Conservation (phyloP, 2,797 vertebrate species). For the Staurois parvus region DNA sequence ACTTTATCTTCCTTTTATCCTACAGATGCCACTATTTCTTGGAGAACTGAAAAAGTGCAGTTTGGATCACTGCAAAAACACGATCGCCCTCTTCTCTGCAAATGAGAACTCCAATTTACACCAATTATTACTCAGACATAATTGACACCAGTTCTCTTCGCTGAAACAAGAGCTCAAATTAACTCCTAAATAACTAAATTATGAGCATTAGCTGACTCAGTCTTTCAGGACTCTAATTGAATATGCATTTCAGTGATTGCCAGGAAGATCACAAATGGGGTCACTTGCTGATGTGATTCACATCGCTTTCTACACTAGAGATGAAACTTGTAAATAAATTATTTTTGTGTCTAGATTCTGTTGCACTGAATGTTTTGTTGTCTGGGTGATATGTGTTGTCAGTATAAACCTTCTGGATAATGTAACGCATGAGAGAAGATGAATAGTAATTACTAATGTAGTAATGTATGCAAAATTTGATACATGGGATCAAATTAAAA, state of each 20-base stretch:
- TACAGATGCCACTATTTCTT: too few relatives aligned
- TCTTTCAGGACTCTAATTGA: not conserved
- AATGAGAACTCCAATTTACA: not conserved
- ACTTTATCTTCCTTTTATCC: not conserved
- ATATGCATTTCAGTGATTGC: not conserved
- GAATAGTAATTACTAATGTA: not conserved
- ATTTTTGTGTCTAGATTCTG: not conserved
- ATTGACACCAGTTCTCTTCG: not conserved
- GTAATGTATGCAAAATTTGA: not conserved
- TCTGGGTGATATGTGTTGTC: not conserved
- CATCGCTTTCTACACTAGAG: not conserved
- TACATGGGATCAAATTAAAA: too few relatives aligned
- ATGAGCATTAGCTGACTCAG: not conserved
- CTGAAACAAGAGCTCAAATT: not conserved
- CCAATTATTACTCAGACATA: not conserved
- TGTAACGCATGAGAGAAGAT: not conserved
- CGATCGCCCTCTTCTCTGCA: not conserved
- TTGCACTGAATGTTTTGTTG: not conserved
- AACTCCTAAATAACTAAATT: constrained; percentile 15
- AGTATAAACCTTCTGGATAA: not conserved
- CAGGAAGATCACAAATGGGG: not conserved
- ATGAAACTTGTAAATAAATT: not conserved
- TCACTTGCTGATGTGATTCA: not conserved
- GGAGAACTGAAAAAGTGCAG: too few relatives aligned
- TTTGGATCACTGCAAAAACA: too few relatives aligned